Percentiles rank a stretch among this genome's conserved stretches.
Conservation (phyloP, 2,888 invertebrate species). For the Drosophila aldrichi region DNA sequence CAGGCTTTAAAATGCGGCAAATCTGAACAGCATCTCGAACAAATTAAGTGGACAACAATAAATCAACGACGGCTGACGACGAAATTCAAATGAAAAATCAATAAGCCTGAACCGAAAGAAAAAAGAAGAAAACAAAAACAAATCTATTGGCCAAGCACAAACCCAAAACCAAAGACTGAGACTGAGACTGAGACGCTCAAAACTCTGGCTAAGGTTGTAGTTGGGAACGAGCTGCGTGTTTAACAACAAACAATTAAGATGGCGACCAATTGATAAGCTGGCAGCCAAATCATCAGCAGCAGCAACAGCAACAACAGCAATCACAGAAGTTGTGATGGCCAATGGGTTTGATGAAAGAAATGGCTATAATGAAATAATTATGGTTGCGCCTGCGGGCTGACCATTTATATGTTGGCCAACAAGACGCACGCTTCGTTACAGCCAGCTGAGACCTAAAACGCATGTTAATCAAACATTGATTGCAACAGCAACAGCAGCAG, state of each 20-base stretch:
- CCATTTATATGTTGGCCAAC: constrained; percentile 60
- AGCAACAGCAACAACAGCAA: constrained; percentile 56
- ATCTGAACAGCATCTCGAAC: constrained; percentile 75
- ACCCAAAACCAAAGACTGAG: constrained; percentile 9
- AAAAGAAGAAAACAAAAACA: constrained; percentile 31
- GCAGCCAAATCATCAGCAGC: constrained; percentile 74
- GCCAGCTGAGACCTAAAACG: constrained; percentile 61
- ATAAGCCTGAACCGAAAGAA: constrained; percentile 57
- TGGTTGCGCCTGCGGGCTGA: constrained; percentile 70
- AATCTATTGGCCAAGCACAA: constrained; percentile 57
- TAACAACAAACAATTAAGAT: constrained; percentile 83
- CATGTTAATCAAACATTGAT: constrained; percentile 72
- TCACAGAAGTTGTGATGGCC: constrained; percentile 72
- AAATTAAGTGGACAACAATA: constrained; percentile 79
- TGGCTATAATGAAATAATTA: constrained; percentile 82
- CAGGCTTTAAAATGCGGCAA: constrained; percentile 52
- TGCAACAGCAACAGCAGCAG: constrained; percentile 51
- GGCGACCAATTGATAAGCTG: constrained; percentile 79
- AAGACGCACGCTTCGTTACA: constrained; percentile 40
- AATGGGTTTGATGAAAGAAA: constrained; percentile 76
- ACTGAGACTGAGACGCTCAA: background rate
- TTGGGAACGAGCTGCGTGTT: constrained; percentile 73
- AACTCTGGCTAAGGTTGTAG: constrained; percentile 20
- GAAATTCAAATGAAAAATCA: constrained; percentile 81
- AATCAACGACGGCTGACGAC: constrained; percentile 70